Base-by-base conservation (phyloP, 2,113 vertebrate genomes). In the Lasiurus borealis region DNA sequence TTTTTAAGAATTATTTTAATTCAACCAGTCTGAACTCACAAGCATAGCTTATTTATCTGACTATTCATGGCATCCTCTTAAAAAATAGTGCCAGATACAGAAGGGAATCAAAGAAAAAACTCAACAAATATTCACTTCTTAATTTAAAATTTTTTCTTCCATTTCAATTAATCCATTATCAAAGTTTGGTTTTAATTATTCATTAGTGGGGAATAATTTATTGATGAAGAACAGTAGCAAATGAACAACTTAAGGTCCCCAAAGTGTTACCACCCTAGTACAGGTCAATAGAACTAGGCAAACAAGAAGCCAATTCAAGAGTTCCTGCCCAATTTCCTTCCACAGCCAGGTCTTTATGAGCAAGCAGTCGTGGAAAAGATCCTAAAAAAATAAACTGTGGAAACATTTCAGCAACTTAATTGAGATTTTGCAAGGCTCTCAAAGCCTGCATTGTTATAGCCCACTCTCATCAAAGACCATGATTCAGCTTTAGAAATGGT, bases 351-450 rank as follows among this genome's bases (percentile, higher is more conserved):
- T 96, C 97, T 98, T 98, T 98, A 98, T 96, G 96, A 97, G 98
- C 95, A 97, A 96, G 95, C 95, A 98, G 95, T 95, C 96, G 97
- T 98, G 99, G 98, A 99, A 98, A 95, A 97, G 97, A 97, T 98
- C 98, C 98, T 98, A 98, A 96, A 98, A 98, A 99, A 98, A 99
- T 98, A 99, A 99, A 98, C 31, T 27, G 83, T 97, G 97, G 98
- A 98, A 98, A 98, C 31, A 81, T 97, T 98, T 99, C 97, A 98
- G 97, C 92, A 95, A 98, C 97, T 88, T 93, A 98, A 98, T 97
- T 87, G 81, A 93, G 97, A 98, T 98, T 98, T 98, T 98, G 97
- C 68, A 81, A 98, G 96, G 94, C 97, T 98, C 98, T 99, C 98
- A 98, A 98, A 99, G 98, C 98, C 93, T 90, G 97, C 96, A 98